Base-by-base conservation (phyloP, 2,113 vertebrate species). In the Salvelinus fontinalis region DNA sequence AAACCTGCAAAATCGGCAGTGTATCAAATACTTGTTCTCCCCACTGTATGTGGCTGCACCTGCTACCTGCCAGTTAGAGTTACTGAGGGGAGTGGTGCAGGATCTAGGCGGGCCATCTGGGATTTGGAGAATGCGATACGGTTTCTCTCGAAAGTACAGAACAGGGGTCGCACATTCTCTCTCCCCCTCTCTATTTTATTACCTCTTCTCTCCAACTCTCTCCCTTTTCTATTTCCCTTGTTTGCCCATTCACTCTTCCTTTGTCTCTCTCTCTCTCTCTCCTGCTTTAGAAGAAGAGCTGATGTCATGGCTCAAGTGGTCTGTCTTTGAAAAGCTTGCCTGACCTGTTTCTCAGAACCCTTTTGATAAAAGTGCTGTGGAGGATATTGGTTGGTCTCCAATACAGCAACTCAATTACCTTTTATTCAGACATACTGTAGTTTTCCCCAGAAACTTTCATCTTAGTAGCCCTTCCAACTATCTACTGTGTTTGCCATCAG, bases 1-100 rank as follows among this genome's bases (percentile, higher is more conserved):
- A n/a, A n/a, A n/a, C n/a, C n/a, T n/a, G n/a, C n/a, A n/a, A n/a
- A n/a, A n/a, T n/a, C n/a, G n/a, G n/a, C n/a, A n/a, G n/a, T n/a
- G n/a, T n/a, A n/a, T n/a, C n/a, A n/a, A n/a, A n/a, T n/a, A n/a
- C n/a, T n/a, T n/a, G n/a, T n/a, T n/a, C n/a, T n/a, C n/a, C n/a
- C n/a, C n/a, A n/a, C n/a, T n/a, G n/a, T n/a, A 79, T 77, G 81
- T 80, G 2, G 66, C 79, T 81, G 81, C 85, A 89, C 83, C 87
- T 80, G 82, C 69, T 80, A 57, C 67, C 62, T 88, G 87, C 75
- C 73, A 79, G 81, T 83, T 87, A 81, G 77, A 60, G 80, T 85
- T 76, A 79, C 75, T 27, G 66, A 76, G 48, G 2, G 65, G 64
- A 22, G 39, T 5, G 70, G 39, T 67, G 27, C 29, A 34, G 75